These are phyloP conservation scores for Ernsta delagoae DNA, from an alignment of 2,888 invertebrate species.

Conservation along the genomic window DNA sequence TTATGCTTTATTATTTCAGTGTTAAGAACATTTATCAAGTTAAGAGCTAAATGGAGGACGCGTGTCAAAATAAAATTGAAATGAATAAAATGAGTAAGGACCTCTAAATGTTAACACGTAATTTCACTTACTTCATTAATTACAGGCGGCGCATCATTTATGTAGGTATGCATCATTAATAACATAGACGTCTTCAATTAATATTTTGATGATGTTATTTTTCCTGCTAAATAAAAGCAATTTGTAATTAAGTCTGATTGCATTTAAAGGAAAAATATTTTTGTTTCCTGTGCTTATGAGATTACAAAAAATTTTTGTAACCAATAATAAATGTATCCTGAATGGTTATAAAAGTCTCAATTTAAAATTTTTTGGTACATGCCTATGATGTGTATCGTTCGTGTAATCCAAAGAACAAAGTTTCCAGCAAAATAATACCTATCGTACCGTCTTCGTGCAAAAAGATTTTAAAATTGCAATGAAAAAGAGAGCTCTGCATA, in stretches of 20 bases:
- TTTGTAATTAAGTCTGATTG: background rate
- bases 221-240: background rate
- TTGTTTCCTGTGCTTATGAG: too few relatives aligned
- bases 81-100: constrained; percentile 14
- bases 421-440: too few relatives aligned
- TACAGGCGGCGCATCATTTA: background rate
- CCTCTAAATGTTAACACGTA: constrained; percentile 21
- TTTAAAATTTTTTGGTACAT: too few relatives aligned
- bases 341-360: too few relatives aligned
- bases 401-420: too few relatives aligned
- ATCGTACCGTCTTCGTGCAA: too few relatives aligned
- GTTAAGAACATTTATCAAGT: constrained; percentile 58
- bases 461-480: too few relatives aligned
- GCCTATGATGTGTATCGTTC: too few relatives aligned
- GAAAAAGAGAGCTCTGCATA: background rate
- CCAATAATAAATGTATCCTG: too few relatives aligned
- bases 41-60: constrained; percentile 53
- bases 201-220: background rate
- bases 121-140: constrained; percentile 17
- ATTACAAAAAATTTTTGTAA: too few relatives aligned
- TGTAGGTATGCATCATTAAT: constrained; percentile 3
- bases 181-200: constrained; percentile 13
- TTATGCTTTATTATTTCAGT: constrained; percentile 56
- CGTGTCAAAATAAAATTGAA: constrained; percentile 29
- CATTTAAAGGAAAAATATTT: background rate